Conservation (phyloP, 1,140 invertebrate genomes). For the Megathymus violae region DNA sequence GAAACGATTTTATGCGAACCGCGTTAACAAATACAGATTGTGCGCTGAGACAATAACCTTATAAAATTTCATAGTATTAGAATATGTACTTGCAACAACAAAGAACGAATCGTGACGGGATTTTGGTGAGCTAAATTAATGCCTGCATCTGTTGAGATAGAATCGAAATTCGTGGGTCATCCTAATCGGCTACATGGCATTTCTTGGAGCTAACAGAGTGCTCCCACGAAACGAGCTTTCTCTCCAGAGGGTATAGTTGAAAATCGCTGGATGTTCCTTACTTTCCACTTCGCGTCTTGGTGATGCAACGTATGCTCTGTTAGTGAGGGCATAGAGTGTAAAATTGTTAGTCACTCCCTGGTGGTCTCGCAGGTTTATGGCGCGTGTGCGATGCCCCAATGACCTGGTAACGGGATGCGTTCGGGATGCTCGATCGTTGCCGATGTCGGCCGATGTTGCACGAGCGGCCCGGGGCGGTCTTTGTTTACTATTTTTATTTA, state of each 20-base stretch:
- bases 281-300: background rate
- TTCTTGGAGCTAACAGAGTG: background rate
- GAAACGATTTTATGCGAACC: background rate
- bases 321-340: background rate
- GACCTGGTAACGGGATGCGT: constrained; percentile 49
- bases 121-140: background rate
- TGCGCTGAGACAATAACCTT: constrained; percentile 3
- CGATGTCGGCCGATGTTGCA: constrained; percentile 38
- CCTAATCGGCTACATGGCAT: background rate
- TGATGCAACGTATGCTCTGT: background rate
- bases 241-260: background rate
- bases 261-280: background rate
- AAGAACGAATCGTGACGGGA: background rate
- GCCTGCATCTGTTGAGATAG: background rate
- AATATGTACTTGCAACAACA: background rate
- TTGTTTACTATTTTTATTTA: constrained; percentile 2
- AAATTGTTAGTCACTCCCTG: background rate
- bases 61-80: constrained; percentile 3
- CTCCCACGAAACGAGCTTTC: background rate
- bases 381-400: constrained; percentile 56
- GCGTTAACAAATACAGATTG: background rate
- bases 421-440: constrained; percentile 37
- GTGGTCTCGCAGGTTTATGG: constrained; percentile 10
- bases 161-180: background rate
- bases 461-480: constrained; percentile 31